phyloP scores from a whole-genome alignment of 2,113 vertebrate genomes.

The Parotia lawesii region DNA sequence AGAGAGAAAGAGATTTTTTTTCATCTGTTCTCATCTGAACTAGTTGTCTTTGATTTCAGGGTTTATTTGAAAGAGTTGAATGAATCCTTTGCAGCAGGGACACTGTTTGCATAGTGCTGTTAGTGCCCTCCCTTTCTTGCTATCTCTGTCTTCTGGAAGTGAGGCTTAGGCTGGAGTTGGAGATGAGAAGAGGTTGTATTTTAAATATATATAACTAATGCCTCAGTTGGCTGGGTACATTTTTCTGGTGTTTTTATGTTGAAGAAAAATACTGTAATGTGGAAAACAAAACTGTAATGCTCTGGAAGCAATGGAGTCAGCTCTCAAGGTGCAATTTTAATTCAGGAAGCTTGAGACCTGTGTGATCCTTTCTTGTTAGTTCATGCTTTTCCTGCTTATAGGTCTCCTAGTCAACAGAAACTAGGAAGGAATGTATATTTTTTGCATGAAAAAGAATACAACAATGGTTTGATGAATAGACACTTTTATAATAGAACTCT shows the following conservation, averaged over 20 bases:
- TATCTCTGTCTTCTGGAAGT: neutral
- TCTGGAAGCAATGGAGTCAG: neutral
- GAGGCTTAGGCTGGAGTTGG: neutral
- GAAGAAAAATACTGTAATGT: neutral
- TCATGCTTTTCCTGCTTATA: neutral
- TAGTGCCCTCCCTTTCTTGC: neutral
- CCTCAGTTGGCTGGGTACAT: neutral
- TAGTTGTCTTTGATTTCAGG: neutral
- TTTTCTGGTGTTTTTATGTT: neutral
- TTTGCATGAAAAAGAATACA: neutral
- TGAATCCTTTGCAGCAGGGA: neutral
- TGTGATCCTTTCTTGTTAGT: neutral
- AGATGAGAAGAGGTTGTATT: neutral
- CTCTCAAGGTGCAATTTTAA: neutral
- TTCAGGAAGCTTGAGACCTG: neutral
- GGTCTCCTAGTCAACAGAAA: neutral
- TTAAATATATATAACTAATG: neutral
- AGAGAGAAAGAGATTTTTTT: neutral
- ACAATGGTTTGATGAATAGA: constrained; percentile 44
- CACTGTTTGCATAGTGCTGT: neutral
- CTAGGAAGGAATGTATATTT: neutral
- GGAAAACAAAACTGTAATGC: neutral
- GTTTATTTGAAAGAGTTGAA: neutral
- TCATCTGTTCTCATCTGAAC: neutral
- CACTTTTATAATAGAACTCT: neutral